Percentiles rank a stretch among this genome's conserved stretches.
Conservation (phyloP, 2,113 vertebrate species). For the Pelobates fuscus region DNA sequence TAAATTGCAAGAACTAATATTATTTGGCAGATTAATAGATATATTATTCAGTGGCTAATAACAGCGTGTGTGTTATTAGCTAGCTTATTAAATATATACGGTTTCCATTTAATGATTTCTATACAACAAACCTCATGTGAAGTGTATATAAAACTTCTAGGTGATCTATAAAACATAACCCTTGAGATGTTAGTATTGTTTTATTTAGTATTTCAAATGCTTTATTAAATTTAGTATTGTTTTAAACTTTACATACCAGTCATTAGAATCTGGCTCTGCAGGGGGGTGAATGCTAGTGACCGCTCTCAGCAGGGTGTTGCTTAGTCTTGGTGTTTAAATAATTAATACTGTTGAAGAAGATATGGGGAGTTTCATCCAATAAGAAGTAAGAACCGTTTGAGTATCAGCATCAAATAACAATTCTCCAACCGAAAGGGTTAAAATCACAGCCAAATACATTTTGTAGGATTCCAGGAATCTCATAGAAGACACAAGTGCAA, state of each 20-base stretch:
- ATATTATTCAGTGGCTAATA: no score
- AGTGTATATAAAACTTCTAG: conserved; percentile 8
- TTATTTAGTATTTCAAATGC: no score
- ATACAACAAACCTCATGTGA: not conserved
- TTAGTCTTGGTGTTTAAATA: conserved; percentile 1
- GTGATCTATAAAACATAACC: no score
- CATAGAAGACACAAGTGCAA: no score
- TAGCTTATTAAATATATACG: not conserved
- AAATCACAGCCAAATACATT: no score
- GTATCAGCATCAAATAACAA: no score
- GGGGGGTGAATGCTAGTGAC: conserved; percentile 19
- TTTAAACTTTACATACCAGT: conserved; percentile 1
- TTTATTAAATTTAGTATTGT: no score
- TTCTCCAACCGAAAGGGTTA: not conserved
- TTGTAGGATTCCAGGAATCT: no score
- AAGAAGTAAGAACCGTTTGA: no score
- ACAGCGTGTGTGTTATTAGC: not conserved
- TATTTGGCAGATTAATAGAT: no score
- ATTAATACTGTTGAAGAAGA: conserved; percentile 17
- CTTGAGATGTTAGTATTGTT: conserved; percentile 18
- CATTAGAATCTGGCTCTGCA: conserved; percentile 2
- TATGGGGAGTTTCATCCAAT: no score
- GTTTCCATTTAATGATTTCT: not conserved
- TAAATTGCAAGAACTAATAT: no score
- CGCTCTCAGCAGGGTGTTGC: conserved; percentile 15